Conservation (phyloP, 2,113 vertebrate genomes). For the Willisornis vidua region DNA sequence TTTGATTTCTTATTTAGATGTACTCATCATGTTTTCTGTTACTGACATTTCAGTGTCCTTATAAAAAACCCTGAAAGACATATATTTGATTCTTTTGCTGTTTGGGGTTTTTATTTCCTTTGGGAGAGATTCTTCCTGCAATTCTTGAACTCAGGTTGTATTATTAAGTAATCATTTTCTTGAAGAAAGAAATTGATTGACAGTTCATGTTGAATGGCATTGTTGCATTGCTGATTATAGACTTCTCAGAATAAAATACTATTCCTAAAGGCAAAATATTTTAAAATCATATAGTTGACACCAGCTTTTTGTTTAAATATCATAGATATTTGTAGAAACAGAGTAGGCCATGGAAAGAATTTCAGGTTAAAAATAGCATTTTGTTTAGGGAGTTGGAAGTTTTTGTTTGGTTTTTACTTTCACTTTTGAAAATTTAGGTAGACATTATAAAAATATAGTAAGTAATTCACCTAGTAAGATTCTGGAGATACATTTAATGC, state of each 20-base stretch:
- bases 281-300: neutral
- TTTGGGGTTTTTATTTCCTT: neutral
- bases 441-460: neutral
- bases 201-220: neutral
- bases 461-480: neutral
- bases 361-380: neutral
- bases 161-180: neutral
- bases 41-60: neutral
- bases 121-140: neutral
- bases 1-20: neutral
- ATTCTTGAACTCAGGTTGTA: neutral
- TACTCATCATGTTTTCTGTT: neutral
- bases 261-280: neutral
- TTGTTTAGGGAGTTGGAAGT: neutral
- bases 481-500: neutral
- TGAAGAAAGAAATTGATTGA: neutral
- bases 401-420: neutral
- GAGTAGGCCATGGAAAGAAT: neutral
- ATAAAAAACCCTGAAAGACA: neutral
- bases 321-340: neutral
- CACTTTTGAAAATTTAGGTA: neutral
- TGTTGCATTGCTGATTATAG: neutral
- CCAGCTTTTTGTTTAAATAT: neutral
- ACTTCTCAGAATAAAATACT: neutral
- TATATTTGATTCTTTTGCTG: rapidly evolving